These are phyloP conservation scores for Drymodes brunneopygia DNA, from an alignment of 2,113 vertebrate species.

Conservation along the genomic window DNA sequence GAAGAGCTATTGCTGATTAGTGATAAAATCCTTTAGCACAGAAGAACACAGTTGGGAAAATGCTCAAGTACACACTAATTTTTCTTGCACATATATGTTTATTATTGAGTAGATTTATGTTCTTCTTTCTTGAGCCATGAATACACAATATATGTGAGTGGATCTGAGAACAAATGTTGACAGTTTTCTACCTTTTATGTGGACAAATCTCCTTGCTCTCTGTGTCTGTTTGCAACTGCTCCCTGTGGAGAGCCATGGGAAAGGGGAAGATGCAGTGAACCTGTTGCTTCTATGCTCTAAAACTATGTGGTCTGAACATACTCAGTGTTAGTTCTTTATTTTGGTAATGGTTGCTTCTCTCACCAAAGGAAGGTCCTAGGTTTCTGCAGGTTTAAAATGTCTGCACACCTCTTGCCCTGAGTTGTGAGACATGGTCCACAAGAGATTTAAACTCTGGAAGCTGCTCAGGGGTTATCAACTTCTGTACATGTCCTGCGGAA, in stretches of 20 bases:
- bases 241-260: not conserved
- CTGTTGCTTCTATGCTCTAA: not conserved
- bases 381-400: not conserved
- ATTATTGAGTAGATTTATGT: not conserved
- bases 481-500: not conserved
- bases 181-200: not conserved
- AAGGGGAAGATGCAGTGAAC: not conserved
- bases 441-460: not conserved
- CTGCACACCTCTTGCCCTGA: not conserved
- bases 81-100: not conserved
- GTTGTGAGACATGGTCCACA: not conserved
- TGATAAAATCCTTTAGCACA: not conserved
- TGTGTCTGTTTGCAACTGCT: not conserved
- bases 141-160: not conserved
- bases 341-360: not conserved
- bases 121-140: not conserved
- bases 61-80: not conserved
- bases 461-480: not conserved
- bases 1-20: not conserved
- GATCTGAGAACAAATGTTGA: not conserved
- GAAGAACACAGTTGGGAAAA: not conserved
- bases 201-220: not conserved
- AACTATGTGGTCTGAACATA: not conserved
- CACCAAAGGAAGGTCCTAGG: not conserved
- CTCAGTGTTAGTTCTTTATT: not conserved